phyloP scores from a whole-genome alignment of 2,797 vertebrate species.

The Myotis findleyi region DNA sequence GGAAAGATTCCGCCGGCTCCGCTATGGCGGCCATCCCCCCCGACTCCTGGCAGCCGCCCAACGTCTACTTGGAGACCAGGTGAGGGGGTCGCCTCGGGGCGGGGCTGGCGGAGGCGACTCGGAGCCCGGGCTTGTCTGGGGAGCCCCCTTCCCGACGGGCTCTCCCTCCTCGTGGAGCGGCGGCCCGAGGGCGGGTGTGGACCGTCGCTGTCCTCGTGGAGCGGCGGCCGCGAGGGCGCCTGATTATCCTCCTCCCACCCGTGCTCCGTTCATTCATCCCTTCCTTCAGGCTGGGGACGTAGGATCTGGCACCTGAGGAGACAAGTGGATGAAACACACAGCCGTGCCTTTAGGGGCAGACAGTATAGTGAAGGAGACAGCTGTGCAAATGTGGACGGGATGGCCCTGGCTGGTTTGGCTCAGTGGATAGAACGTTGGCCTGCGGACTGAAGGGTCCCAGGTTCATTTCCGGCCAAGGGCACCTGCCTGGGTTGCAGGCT shows the following conservation, averaged over 20 bases:
- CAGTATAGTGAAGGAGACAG: not conserved
- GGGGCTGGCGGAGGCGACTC: not conserved
- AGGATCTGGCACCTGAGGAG: not conserved
- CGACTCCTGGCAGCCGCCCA: constrained; percentile 95
- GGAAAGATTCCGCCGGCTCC: too few relatives aligned
- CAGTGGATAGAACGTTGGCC: too few relatives aligned
- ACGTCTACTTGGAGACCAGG: constrained; percentile 88
- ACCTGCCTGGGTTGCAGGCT: too few relatives aligned
- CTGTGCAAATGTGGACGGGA: not conserved
- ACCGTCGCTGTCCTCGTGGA: not conserved
- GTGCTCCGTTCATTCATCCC: not conserved
- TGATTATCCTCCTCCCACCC: not conserved
- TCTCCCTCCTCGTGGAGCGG: not conserved
- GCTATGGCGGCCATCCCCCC: constrained; percentile 88
- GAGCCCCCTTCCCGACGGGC: not conserved
- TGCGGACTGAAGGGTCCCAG: too few relatives aligned
- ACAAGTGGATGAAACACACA: not conserved
- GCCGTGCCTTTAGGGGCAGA: not conserved
- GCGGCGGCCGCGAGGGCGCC: not conserved
- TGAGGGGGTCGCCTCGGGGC: constrained; percentile 68
- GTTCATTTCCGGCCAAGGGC: too few relatives aligned
- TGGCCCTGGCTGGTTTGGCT: too few relatives aligned
- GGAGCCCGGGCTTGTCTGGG: not conserved
- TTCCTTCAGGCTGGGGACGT: not conserved
- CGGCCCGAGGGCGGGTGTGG: not conserved